These are phyloP conservation scores for Etheostoma spectabile DNA, from an alignment of 2,113 vertebrate genomes.

Conservation along the genomic window DNA sequence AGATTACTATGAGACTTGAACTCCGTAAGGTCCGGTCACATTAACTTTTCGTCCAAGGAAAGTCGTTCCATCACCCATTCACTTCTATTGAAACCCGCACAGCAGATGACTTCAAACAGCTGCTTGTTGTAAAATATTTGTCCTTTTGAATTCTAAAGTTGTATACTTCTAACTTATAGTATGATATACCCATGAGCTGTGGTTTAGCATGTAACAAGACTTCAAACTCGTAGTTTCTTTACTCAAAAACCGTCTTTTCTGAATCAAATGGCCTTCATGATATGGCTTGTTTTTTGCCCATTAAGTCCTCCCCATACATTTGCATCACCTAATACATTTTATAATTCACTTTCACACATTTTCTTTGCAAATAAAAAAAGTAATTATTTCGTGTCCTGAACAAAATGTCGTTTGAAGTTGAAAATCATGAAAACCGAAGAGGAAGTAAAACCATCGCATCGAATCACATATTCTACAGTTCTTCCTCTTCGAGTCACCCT, in stretches of 20 bases:
- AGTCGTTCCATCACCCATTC: neutral
- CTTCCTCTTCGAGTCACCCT: conserved; percentile 3
- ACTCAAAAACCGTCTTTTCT: neutral
- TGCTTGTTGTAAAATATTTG: neutral
- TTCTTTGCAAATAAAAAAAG: neutral
- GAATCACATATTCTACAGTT: conserved; percentile 2
- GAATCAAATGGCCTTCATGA: neutral
- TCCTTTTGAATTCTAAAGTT: too few species aligned
- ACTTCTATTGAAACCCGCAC: neutral
- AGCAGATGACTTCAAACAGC: neutral
- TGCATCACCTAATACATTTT: neutral
- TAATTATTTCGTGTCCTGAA: neutral
- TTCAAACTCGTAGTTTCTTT: neutral
- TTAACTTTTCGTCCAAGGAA: neutral
- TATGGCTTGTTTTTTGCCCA: neutral
- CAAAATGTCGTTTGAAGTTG: neutral
- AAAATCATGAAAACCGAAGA: conserved; percentile 4
- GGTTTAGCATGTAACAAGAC: neutral
- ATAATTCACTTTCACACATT: neutral
- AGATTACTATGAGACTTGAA: neutral
- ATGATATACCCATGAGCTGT: neutral
- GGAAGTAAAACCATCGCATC: conserved; percentile 7
- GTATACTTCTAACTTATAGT: too few species aligned
- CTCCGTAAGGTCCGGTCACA: neutral
- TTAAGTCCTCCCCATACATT: neutral